These are phyloP conservation scores for Rhyacophila brunnea DNA, from an alignment of 1,140 invertebrate species.

Conservation along the genomic window DNA sequence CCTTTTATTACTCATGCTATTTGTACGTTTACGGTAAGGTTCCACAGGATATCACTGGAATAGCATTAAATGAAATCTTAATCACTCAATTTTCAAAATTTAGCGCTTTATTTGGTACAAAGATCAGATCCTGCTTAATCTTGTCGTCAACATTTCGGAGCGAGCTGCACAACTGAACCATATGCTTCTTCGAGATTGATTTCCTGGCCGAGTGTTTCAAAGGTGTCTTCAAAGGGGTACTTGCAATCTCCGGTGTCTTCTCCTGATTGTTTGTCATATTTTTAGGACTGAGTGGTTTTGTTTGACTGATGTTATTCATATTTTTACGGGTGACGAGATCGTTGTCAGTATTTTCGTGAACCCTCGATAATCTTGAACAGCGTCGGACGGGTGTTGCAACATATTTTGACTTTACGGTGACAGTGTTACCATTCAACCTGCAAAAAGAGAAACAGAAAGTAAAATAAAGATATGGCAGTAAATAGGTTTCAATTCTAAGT, in stretches of 20 bases:
- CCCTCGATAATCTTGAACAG: conserved; percentile 38
- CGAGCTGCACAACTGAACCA: conserved; percentile 30
- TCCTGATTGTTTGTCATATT: no score
- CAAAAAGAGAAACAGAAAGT: conserved; percentile 24
- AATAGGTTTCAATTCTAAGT: no score
- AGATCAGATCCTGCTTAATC: conserved; percentile 21
- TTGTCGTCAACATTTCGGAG: conserved; percentile 27
- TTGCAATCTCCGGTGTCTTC: no score
- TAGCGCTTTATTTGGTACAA: conserved; percentile 33
- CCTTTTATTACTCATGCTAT: no score
- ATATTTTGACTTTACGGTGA: conserved; percentile 29
- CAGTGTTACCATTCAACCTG: conserved; percentile 23
- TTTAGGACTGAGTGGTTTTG: no score
- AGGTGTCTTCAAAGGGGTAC: conserved; percentile 1
- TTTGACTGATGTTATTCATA: no score
- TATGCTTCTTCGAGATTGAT: conserved; percentile 8
- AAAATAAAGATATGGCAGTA: no score
- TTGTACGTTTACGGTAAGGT: no score
- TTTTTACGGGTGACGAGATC: no score
- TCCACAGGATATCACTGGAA: no score
- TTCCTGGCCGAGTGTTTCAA: conserved; percentile 11
- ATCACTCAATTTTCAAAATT: conserved; percentile 27
- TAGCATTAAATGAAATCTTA: background rate
- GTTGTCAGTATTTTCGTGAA: background rate
- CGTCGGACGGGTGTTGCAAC: conserved; percentile 41